These are phyloP conservation scores for Cybosia mesomella DNA, from an alignment of 2,888 invertebrate genomes.

Conservation along the genomic window DNA sequence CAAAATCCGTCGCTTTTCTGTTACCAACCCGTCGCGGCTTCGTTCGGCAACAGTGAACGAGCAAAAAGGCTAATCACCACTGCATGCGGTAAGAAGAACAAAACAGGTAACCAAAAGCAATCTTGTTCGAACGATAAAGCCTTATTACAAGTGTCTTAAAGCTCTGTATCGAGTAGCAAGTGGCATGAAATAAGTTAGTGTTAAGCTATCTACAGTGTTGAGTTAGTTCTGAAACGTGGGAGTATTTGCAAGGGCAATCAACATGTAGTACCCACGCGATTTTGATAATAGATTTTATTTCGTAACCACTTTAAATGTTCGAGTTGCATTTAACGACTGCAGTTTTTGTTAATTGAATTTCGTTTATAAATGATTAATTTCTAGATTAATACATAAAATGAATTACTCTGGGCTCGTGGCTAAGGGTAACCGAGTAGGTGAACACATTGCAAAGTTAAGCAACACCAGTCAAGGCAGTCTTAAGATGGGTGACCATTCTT, in stretches of 20 bases:
- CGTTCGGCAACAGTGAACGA: conserved; percentile 44
- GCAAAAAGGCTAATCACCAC: conserved; percentile 59
- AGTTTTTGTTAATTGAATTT: conserved; percentile 1
- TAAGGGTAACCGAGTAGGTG: too few species aligned
- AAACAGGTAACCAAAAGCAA: conserved; percentile 45
- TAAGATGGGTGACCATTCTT: too few species aligned
- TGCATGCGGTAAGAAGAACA: conserved; percentile 51
- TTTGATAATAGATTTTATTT: conserved; percentile 43
- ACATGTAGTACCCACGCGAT: conserved; percentile 41
- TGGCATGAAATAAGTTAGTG: conserved; percentile 32
- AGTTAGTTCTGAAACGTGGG: conserved; percentile 55
- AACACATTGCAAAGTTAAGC: too few species aligned
- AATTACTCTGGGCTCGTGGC: too few species aligned
- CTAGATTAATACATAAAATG: too few species aligned
- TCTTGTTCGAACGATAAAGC: conserved; percentile 22
- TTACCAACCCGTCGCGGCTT: conserved; percentile 50
- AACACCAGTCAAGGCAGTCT: too few species aligned
- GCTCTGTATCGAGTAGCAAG: conserved; percentile 22
- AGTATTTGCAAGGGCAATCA: conserved; percentile 60
- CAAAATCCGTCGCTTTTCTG: conserved; percentile 54
- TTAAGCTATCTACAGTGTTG: conserved; percentile 38
- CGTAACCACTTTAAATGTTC: conserved; percentile 33
- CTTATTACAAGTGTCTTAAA: conserved; percentile 4
- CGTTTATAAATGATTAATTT: background rate
- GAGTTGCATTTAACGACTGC: conserved; percentile 3